Evolutionary conservation across 2,888 invertebrate genomes (phyloP), one percentile per base, ranked within the genome.

Genomic region (Yponomeuta plumbellus): DNA sequence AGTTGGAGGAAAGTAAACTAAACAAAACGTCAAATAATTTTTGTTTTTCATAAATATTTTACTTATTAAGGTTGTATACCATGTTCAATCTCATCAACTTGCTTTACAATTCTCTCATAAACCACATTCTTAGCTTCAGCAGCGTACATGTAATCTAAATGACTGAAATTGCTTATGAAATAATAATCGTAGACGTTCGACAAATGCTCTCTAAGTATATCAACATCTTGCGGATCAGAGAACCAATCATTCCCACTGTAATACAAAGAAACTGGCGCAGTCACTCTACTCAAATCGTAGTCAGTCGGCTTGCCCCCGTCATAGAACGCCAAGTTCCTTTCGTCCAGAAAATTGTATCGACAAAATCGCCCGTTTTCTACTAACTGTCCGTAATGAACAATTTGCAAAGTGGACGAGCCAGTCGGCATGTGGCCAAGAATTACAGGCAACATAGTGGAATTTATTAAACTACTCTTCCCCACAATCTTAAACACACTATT

Each of bases 91-190:
- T 74, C 68, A 52, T 69, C 63, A 26, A 85, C 82, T n/a, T 70
- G 73, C 8, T 67, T 71, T 0, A 88, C 69, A 71, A 88, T 85
- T 75, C 83, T 75, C 59, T 83, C 71, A 72, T 94, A 94, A 6
- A 95, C 75, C 34, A 91, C 72, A 13, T 77, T 79, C 13, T 91
- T 85, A 0, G 92, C 93, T 70, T 93, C 91, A 11, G 81, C 83
- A 0, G 93, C 94, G 88, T 93, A 95, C 61, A 94, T 74, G 70
- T 93, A 95, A 74, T 95, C 95, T 71, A 94, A 80, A 75, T 95
- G 95, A 74, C 92, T 93, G 70, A 93, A 95, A 61, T 91, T 80
- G 0, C 89, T 79, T 4, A 94, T 84, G 64, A 87, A 79, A 75
- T 92, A 86, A 66, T 81, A 85, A 0, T 85, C 86, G 0, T 86